These are phyloP conservation scores for Rhipidura dahli DNA, from an alignment of 2,113 vertebrate genomes.

Conservation along the genomic window DNA sequence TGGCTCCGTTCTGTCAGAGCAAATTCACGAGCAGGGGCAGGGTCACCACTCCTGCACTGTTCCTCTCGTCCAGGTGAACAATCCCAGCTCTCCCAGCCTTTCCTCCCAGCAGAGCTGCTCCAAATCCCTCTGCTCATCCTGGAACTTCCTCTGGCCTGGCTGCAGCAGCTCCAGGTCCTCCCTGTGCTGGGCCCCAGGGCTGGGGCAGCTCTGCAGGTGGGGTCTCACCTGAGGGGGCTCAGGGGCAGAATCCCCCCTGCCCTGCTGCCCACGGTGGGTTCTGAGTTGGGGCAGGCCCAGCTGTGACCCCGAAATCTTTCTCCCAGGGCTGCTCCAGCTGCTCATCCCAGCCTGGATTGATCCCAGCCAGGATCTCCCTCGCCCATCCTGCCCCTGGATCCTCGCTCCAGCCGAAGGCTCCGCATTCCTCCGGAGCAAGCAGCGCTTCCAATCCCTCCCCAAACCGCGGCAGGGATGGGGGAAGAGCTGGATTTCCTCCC, in stretches of 20 bases:
- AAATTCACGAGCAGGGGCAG: neutral
- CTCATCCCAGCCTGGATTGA: neutral
- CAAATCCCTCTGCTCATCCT: neutral
- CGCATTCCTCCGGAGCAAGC: neutral
- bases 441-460: neutral
- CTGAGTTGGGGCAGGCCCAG: neutral
- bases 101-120: neutral
- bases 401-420: neutral
- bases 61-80: neutral
- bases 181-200: neutral
- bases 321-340: neutral
- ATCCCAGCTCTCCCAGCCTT: neutral
- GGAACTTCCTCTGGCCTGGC: neutral
- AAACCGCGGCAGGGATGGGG: neutral
- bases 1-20: rapidly evolving
- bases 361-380: neutral
- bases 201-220: neutral
- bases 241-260: neutral
- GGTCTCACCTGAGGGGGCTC: neutral
- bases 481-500: neutral
- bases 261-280: neutral
- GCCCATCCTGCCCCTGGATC: neutral
- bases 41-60: neutral
- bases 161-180: neutral
- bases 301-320: neutral